Evolutionary conservation across 2,888 invertebrate genomes (phyloP), one percentile per base, ranked within the genome.

Genomic region (Paralinhomoeus sp.): DNA sequence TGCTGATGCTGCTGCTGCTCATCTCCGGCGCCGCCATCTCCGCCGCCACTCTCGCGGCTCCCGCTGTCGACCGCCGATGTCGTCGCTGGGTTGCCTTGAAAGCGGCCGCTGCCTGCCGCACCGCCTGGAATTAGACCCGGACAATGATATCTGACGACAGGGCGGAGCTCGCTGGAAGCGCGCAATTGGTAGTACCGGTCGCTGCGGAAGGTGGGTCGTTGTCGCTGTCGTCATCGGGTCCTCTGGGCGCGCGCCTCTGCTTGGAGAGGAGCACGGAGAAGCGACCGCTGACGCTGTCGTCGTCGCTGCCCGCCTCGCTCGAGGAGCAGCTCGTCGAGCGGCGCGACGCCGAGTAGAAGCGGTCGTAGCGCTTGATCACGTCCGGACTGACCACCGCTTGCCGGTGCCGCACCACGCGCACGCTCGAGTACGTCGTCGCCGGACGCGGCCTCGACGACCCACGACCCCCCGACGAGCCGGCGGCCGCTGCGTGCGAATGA

Each of bases 291-390:
- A 81, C 81, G 59, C 80, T 27, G 53, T 54, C 80, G 47, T 70
- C 70, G 24, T 68, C 70, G 62, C 85, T 85, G 47, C 84, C 84
- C 7, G 87, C 80, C 64, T 89, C 87, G 0, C 85, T 85, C 42
- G 84, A 85, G 54, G 84, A 84, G 61, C 85, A 85, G 43, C 84
- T 84, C 7, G 82, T 62, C 12, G 42, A 46, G 3, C 47, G 44
- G 2, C 47, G 42, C 20, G 23, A 27, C 2, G 27, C 7, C 27
- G 27, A 5, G 27, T 27, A 27, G 27, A 27, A 27, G 27, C 40
- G 52, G 37, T 55, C 57, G 45, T 53, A 58, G 23, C 56, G 48
- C 20, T 54, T 47, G 20, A 53, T 52, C 24, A 57, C 53, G 45
- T 57, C 59, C 20, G 56, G 58, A 5, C 53, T 56, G 12, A 57